A percentile compares a stretch with the other conserved stretches of the same genome.
These are phyloP conservation scores for Heterotis niloticus DNA, from an alignment of 2,113 vertebrate genomes.

Conservation along the genomic window DNA sequence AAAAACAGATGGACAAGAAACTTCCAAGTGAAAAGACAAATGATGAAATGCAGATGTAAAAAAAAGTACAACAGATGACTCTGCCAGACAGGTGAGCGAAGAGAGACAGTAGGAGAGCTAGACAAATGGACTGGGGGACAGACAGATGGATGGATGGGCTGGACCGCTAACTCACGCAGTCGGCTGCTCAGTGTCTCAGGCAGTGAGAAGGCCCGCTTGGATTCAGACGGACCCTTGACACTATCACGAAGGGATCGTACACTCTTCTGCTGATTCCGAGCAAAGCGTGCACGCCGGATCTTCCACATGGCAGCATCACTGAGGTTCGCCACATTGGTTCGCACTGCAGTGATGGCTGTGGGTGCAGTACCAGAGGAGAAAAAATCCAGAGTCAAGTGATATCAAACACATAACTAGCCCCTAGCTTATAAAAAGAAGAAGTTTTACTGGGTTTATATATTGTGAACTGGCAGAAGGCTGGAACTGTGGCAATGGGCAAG, in stretches of 20 bases:
- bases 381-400: neutral
- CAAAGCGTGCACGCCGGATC: conserved; percentile 93
- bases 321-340: conserved; percentile 95
- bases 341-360: conserved; percentile 92
- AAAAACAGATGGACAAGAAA: conserved; percentile 1
- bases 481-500: too few species aligned
- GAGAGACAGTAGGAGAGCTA: conserved; percentile 27
- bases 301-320: conserved; percentile 97
- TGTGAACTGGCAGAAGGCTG: too few species aligned
- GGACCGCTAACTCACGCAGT: conserved; percentile 78
- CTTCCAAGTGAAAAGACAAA: neutral
- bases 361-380: neutral
- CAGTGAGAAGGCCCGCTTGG: conserved; percentile 91
- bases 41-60: neutral
- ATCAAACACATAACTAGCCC: too few species aligned
- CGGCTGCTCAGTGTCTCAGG: conserved; percentile 89
- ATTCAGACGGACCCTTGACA: conserved; percentile 79
- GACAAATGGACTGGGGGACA: neutral
- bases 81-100: conserved; percentile 19
- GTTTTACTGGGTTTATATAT: too few species aligned
- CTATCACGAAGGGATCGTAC: conserved; percentile 93
- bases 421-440: too few species aligned
- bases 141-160: neutral
- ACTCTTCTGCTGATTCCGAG: conserved; percentile 95
- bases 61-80: neutral